Percentiles rank a stretch among this genome's conserved stretches.
Evolutionary conservation across 1,140 invertebrate genomes (phyloP).

Genomic region (Melanaphis sacchari): DNA sequence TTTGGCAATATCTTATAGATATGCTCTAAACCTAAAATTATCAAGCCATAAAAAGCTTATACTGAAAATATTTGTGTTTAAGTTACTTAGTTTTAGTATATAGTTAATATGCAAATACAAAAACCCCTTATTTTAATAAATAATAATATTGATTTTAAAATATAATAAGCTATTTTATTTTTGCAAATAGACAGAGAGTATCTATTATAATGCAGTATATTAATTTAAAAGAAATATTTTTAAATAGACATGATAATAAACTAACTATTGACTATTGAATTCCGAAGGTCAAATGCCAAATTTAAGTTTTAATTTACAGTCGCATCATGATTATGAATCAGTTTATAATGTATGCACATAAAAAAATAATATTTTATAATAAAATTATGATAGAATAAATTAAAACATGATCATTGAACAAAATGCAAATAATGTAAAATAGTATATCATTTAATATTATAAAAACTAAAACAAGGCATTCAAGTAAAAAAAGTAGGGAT

Average conservation of each 20-base stretch:
- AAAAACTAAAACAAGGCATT: neutral
- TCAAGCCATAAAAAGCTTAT: neutral
- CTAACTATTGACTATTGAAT: neutral
- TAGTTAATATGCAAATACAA: no score
- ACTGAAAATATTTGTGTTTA: neutral
- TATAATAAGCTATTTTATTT: neutral
- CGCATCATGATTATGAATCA: neutral
- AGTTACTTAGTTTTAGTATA: no score
- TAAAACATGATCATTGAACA: neutral
- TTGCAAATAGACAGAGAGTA: neutral
- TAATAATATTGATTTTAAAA: no score
- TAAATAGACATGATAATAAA: neutral
- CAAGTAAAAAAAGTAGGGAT: neutral
- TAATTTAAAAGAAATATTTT: neutral
- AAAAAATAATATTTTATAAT: neutral
- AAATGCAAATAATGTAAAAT: neutral
- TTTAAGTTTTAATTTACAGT: neutral
- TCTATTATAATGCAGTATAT: neutral
- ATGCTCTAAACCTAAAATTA: neutral
- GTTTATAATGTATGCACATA: neutral
- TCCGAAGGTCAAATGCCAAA: neutral
- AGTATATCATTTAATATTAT: neutral
- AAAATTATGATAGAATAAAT: neutral
- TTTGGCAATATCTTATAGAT: neutral
- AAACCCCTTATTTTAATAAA: no score